phyloP scores from a whole-genome alignment of 2,797 vertebrate genomes.

The Botia kubotai region DNA sequence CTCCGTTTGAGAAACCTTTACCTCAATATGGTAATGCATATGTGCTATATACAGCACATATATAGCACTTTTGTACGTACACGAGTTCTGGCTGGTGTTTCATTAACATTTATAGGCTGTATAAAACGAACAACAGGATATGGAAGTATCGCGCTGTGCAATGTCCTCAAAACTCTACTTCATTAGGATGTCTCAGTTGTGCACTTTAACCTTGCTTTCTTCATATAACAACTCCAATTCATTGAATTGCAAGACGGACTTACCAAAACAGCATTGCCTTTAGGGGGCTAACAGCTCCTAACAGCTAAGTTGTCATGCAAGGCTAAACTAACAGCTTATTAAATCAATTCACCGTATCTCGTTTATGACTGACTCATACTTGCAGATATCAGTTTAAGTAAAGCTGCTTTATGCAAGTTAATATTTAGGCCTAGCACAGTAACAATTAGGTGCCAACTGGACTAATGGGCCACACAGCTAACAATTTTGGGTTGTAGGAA shows the following conservation, averaged over 20 bases:
- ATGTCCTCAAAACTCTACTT: conserved; percentile 8
- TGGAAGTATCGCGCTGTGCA: background rate
- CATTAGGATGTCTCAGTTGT: conserved; percentile 15
- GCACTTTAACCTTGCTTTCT: conserved; percentile 23
- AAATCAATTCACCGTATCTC: conserved; percentile 15
- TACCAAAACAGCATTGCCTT: background rate
- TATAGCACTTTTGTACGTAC: too few species aligned
- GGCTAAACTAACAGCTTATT: background rate
- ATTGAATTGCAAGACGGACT: background rate
- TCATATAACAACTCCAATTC: background rate
- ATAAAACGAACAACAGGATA: background rate
- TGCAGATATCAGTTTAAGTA: conserved; percentile 14
- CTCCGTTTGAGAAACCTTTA: too few species aligned
- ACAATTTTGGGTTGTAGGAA: too few species aligned
- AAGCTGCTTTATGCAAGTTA: background rate
- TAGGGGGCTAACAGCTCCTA: conserved; percentile 16
- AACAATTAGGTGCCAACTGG: background rate
- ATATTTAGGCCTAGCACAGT: background rate
- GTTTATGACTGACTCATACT: conserved; percentile 14
- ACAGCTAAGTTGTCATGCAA: background rate
- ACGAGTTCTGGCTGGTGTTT: background rate
- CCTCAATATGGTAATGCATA: too few species aligned
- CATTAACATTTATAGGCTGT: background rate
- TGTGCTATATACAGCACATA: too few species aligned
- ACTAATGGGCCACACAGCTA: background rate